phyloP scores from a whole-genome alignment of 1,140 invertebrate species.

The Bombus impatiens region DNA sequence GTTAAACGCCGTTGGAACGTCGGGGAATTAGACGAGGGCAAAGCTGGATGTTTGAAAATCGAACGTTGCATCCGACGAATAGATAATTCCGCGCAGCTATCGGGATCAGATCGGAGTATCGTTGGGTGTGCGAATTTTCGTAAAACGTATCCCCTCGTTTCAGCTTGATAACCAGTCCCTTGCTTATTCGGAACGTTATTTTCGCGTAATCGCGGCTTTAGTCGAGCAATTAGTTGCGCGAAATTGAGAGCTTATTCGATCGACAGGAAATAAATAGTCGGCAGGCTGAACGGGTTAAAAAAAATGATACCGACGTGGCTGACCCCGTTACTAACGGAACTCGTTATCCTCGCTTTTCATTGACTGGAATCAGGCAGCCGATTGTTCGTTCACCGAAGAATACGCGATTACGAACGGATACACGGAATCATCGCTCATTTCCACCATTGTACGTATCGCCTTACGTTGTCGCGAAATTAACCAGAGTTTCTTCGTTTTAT shows the following conservation, averaged over 20 bases:
- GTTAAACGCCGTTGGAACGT: slow-evolving; percentile 8
- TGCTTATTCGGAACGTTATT: neutral
- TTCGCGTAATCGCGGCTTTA: slow-evolving; percentile 11
- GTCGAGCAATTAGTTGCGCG: neutral
- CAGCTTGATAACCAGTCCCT: neutral
- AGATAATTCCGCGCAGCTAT: neutral
- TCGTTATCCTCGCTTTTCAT: slow-evolving; percentile 3
- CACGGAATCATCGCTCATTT: neutral
- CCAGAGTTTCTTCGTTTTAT: neutral
- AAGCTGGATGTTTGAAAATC: neutral
- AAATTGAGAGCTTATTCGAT: slow-evolving; percentile 13
- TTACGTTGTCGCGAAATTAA: too few relatives aligned
- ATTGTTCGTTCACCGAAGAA: slow-evolving; percentile 4
- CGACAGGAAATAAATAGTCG: neutral
- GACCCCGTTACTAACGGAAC: slow-evolving; percentile 26
- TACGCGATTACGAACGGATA: slow-evolving; percentile 2
- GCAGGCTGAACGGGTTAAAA: neutral
- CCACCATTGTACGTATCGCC: neutral
- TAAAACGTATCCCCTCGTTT: neutral
- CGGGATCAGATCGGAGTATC: neutral
- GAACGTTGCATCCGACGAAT: slow-evolving; percentile 15
- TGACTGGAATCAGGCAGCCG: neutral
- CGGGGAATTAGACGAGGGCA: neutral
- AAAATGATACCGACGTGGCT: neutral
- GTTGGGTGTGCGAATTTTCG: neutral